Conservation (phyloP, 1,140 invertebrate species). For the Nasonia longicornis region DNA sequence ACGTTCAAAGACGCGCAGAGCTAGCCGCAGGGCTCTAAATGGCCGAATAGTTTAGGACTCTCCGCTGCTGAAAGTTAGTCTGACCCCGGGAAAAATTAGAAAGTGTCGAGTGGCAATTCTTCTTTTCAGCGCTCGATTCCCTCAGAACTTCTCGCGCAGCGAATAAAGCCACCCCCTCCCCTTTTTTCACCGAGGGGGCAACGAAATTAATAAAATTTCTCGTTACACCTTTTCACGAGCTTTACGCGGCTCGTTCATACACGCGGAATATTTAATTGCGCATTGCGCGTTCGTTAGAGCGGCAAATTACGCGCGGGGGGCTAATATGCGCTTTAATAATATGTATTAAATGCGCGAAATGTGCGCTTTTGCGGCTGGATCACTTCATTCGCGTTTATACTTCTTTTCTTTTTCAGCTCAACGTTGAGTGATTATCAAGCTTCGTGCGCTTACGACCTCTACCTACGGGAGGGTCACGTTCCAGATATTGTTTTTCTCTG, state of each 20-base stretch:
- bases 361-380: not conserved
- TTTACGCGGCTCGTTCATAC: not conserved
- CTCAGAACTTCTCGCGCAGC: not conserved
- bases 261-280: slow-evolving; percentile 1
- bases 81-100: slow-evolving; percentile 25
- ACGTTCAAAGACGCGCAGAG: slow-evolving; percentile 1
- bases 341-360: not conserved
- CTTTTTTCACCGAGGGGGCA: not conserved
- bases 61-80: not conserved
- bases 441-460: no score
- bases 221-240: not conserved
- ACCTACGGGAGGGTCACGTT: no score
- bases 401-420: not conserved
- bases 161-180: not conserved
- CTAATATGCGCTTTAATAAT: slow-evolving; percentile 26
- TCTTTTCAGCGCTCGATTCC: not conserved
- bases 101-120: slow-evolving; percentile 17
- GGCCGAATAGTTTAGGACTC: slow-evolving; percentile 2
- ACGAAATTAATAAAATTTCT: slow-evolving; percentile 22
- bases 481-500: no score
- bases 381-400: not conserved
- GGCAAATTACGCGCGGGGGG: not conserved
- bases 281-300: slow-evolving; percentile 8
- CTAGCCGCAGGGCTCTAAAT: not conserved
- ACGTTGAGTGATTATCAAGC: no score